Conservation (phyloP, 2,888 invertebrate genomes). For the Pyrochroa serraticornis region DNA sequence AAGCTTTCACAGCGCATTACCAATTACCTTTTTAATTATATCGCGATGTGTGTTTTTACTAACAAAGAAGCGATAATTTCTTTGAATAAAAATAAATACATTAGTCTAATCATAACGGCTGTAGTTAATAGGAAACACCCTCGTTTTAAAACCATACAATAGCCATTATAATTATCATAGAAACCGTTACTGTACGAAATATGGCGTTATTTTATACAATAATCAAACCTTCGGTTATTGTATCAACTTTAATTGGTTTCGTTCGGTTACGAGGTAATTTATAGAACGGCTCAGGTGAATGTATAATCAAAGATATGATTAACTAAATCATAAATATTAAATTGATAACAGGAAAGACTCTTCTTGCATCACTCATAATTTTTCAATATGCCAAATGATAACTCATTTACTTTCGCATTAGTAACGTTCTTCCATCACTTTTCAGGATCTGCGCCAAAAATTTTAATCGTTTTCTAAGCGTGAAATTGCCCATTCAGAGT, state of each 20-base stretch:
- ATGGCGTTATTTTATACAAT: constrained; percentile 9
- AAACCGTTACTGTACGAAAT: constrained; percentile 6
- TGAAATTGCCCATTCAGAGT: constrained; percentile 7
- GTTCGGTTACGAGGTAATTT: constrained; percentile 10
- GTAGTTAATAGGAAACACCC: neutral
- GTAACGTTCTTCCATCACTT: too few relatives aligned
- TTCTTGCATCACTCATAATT: too few relatives aligned
- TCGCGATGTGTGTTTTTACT: neutral
- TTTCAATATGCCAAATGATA: too few relatives aligned
- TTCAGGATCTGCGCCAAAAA: too few relatives aligned
- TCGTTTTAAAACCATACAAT: constrained; percentile 1
- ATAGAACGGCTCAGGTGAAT: constrained; percentile 8
- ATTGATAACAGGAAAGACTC: too few relatives aligned
- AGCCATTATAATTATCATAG: constrained; percentile 4
- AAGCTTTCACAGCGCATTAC: constrained; percentile 26
- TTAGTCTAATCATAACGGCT: neutral
- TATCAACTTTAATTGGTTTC: constrained; percentile 12
- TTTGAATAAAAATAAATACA: constrained; percentile 7
- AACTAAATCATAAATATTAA: too few relatives aligned
- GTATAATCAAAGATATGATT: neutral
- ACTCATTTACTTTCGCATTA: too few relatives aligned
- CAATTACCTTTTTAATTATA: constrained; percentile 25
- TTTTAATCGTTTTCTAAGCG: neutral
- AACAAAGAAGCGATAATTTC: neutral
- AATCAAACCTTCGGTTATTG: constrained; percentile 10